Evolutionary conservation across 2,888 invertebrate species (phyloP), one percentile per base, ranked within the genome.

Genomic region (Ormyrus nitidulus): DNA sequence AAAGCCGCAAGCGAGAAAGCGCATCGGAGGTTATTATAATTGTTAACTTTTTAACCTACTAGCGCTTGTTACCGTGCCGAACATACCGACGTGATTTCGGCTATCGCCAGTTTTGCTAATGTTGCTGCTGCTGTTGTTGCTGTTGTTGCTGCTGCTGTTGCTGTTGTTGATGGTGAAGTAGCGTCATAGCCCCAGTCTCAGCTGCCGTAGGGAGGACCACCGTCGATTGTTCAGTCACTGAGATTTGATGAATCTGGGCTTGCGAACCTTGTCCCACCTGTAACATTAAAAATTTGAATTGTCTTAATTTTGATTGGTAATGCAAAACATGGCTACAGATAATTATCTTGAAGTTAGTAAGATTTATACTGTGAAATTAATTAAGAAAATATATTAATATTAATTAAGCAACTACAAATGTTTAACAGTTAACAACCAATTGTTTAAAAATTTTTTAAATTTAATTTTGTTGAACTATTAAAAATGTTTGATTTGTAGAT

Each of bases 141-240:
- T 81, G 78, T 6, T 79, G 70, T 9, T 78, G 72, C 6, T 77
- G 87, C 86, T 87, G 84, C 19, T 85, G 86, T 56, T 85, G 84
- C 51, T 86, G 85, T 6, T 87, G 86, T 6, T 87, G 87, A 91
- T 92, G 89, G 84, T 91, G 91, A 5, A 90, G 84, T 83, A 91
- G 86, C 64, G 90, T 88, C 89, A 91, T 91, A 6, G 91, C 90
- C 19, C 91, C 91, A 2, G 91, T 91, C 84, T 92, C 92, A 0
- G 92, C 91, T 2, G 92, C 91, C 0, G 92, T 89, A 2, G 93
- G 93, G 82, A 93, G 88, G 59, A 93, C 93, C 59, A 92, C 92
- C 0, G 93, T 92, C 69, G 90, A 89, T 44, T 89, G 89, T 80
- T 91, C 89, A 77, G 87, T 88, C 4, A 90, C 90, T 0, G 89